A percentile compares a stretch with the other conserved stretches of the same genome.
Conservation (phyloP, 2,113 vertebrate genomes). For the Aptenodytes forsteri region DNA sequence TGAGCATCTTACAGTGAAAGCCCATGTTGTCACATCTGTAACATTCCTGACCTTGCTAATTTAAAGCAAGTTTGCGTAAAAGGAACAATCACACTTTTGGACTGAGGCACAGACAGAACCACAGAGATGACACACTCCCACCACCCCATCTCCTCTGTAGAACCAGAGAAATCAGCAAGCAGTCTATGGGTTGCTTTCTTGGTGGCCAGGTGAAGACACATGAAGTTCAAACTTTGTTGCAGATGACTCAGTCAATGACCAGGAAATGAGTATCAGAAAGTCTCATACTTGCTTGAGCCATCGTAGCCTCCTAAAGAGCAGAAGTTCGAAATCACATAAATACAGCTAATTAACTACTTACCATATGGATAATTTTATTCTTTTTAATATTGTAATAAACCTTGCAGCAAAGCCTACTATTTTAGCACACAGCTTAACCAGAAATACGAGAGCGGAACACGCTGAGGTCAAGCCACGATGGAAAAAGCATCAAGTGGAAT, state of each 20-base stretch:
- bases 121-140: background rate
- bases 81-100: background rate
- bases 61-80: background rate
- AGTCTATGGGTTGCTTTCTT: background rate
- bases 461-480: background rate
- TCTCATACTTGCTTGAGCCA: background rate
- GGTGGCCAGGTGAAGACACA: background rate
- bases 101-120: background rate
- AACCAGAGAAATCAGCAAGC: background rate
- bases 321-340: background rate
- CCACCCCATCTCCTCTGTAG: background rate
- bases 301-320: background rate
- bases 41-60: background rate
- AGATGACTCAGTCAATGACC: background rate
- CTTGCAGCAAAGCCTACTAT: background rate
- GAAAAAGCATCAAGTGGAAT: background rate
- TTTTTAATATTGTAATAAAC: background rate
- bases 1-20: background rate
- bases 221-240: background rate
- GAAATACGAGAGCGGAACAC: rapidly evolving
- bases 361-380: background rate
- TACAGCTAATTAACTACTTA: background rate
- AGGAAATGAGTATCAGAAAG: background rate
- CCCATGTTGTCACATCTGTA: background rate
- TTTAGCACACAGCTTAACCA: background rate